Conservation (phyloP, 2,797 vertebrate species). For the Melopsittacus undulatus region DNA sequence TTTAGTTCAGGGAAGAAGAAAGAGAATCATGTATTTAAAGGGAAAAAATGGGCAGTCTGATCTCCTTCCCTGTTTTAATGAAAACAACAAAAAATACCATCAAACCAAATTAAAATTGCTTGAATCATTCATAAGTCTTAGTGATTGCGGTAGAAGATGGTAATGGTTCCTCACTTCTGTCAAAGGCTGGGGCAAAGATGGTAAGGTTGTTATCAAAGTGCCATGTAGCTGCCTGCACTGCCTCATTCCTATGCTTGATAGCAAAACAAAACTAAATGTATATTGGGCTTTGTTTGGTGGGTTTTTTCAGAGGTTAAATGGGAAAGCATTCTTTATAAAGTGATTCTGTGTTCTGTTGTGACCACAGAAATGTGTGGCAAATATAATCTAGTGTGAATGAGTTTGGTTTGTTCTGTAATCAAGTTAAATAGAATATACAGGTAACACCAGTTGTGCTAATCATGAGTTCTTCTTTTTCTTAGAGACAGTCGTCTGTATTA, state of each 20-base stretch:
- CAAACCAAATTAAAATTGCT: neutral
- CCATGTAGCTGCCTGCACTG: neutral
- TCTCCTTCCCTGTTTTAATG: neutral
- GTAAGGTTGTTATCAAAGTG: neutral
- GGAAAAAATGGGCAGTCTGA: neutral
- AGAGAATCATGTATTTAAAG: neutral
- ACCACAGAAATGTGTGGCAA: neutral
- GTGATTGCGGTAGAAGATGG: neutral
- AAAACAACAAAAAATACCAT: neutral
- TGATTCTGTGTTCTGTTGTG: neutral
- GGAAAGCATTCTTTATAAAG: neutral
- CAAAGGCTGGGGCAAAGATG: neutral
- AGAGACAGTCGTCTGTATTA: neutral
- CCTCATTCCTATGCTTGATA: neutral
- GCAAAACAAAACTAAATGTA: neutral
- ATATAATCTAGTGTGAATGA: neutral
- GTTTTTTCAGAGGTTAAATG: neutral
- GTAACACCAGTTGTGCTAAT: neutral
- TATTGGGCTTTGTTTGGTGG: neutral
- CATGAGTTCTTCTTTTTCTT: neutral
- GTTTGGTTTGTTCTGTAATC: neutral
- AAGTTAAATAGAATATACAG: neutral
- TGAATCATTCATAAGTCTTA: neutral
- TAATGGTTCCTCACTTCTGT: slow-evolving; percentile 5
- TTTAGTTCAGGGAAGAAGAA: neutral